Evolutionary conservation across 2,113 vertebrate species (phyloP).

Genomic region (Dasyprocta punctata): DNA sequence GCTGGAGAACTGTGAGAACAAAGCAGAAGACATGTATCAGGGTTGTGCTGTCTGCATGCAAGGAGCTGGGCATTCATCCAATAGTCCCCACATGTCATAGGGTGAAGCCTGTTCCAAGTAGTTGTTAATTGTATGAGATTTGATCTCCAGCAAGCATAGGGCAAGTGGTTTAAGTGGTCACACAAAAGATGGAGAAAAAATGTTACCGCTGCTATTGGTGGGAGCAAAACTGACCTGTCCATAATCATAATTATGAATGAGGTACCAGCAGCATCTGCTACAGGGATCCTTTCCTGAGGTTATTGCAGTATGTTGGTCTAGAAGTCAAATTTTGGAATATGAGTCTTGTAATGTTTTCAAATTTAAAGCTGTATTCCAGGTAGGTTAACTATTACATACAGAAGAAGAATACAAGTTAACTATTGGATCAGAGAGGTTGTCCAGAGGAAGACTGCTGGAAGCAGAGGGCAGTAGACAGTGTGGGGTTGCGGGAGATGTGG

Average conservation of each 20-base stretch:
- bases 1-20: neutral
- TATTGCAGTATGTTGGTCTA: neutral
- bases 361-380: neutral
- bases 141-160: rapidly evolving
- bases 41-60: rapidly evolving
- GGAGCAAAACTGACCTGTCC: neutral
- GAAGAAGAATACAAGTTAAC: neutral
- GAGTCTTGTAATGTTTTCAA: neutral
- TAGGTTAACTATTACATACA: neutral
- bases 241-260: neutral
- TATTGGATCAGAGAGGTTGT: neutral
- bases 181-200: neutral
- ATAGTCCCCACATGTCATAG: rapidly evolving
- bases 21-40: too few relatives aligned
- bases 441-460: too few relatives aligned
- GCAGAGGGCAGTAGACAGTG: too few relatives aligned
- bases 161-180: neutral
- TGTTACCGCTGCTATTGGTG: rapidly evolving
- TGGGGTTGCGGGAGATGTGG: too few relatives aligned
- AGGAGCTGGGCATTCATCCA: neutral
- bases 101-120: neutral
- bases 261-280: neutral
- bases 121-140: neutral
- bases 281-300: neutral
- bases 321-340: neutral